phyloP scores from a whole-genome alignment of 1,140 invertebrate genomes.

The Stratiolaelaps scimitus region DNA sequence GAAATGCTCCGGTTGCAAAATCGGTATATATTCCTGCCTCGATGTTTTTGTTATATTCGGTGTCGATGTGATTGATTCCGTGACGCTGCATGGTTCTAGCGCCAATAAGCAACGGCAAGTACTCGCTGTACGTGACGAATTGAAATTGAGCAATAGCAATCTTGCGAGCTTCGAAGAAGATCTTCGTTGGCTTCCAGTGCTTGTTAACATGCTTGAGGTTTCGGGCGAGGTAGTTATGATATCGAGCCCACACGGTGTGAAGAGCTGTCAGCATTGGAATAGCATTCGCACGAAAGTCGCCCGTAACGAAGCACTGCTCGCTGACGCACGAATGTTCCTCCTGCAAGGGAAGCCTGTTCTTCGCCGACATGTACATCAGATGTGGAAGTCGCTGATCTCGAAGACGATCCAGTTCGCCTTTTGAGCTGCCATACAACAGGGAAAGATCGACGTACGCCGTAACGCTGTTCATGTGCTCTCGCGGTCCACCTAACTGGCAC shows the following conservation, averaged over 20 bases:
- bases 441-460: constrained; percentile 48
- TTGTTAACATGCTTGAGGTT: constrained; percentile 45
- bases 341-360: not conserved
- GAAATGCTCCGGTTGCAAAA: not conserved
- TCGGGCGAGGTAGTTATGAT: constrained; percentile 73
- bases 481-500: not conserved
- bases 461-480: constrained; percentile 46
- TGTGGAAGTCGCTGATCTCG: constrained; percentile 5
- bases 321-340: not conserved
- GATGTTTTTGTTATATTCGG: constrained; percentile 1
- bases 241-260: constrained; percentile 70
- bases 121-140: too few relatives aligned
- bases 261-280: constrained; percentile 63
- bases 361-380: too few relatives aligned
- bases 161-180: too few relatives aligned
- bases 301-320: constrained; percentile 41
- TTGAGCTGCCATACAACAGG: constrained; percentile 45
- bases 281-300: constrained; percentile 72
- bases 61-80: not conserved
- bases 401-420: constrained; percentile 40
- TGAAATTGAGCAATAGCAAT: too few relatives aligned
- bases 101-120: too few relatives aligned
- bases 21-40: constrained; percentile 2
- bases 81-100: too few relatives aligned
- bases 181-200: too few relatives aligned